Percentiles rank a stretch among this genome's conserved stretches.
Conservation (phyloP, 2,888 invertebrate species). For the Ommatoiulus sabulosus region DNA sequence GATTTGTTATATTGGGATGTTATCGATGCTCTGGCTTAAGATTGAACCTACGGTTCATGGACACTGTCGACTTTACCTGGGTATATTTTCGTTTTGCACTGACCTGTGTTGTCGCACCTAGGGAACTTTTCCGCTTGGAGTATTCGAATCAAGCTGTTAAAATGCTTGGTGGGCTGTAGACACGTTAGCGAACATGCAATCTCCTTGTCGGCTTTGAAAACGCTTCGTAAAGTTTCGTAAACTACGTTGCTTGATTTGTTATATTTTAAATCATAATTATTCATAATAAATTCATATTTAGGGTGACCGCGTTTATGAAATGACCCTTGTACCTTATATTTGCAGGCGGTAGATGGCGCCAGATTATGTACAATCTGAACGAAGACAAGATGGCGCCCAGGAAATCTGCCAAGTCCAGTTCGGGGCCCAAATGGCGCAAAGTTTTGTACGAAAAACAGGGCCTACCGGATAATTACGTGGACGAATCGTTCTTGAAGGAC, state of each 20-base stretch:
- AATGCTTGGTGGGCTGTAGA: background rate
- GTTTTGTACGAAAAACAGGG: conserved; percentile 88
- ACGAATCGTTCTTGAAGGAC: conserved; percentile 85
- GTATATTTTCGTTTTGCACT: background rate
- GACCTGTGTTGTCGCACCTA: background rate
- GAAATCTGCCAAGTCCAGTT: background rate
- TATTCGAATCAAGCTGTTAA: background rate
- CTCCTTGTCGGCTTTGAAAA: background rate
- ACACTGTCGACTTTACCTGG: no score
- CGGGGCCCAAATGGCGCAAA: conserved; percentile 70
- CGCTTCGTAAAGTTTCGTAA: background rate
- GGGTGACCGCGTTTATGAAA: background rate
- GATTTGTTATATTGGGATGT: no score
- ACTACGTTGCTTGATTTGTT: background rate
- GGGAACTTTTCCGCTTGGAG: background rate
- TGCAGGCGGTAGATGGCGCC: background rate
- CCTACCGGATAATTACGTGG: conserved; percentile 93
- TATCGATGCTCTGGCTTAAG: no score
- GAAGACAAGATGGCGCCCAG: background rate
- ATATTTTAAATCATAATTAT: background rate
- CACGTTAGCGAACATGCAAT: background rate
- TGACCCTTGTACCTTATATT: background rate
- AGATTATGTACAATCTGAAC: background rate
- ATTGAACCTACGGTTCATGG: no score
- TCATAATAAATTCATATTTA: no score